Percentiles rank a stretch among this genome's conserved stretches.
Evolutionary conservation across 2,888 invertebrate genomes (phyloP).

Genomic region (Saturnia pavonia): DNA sequence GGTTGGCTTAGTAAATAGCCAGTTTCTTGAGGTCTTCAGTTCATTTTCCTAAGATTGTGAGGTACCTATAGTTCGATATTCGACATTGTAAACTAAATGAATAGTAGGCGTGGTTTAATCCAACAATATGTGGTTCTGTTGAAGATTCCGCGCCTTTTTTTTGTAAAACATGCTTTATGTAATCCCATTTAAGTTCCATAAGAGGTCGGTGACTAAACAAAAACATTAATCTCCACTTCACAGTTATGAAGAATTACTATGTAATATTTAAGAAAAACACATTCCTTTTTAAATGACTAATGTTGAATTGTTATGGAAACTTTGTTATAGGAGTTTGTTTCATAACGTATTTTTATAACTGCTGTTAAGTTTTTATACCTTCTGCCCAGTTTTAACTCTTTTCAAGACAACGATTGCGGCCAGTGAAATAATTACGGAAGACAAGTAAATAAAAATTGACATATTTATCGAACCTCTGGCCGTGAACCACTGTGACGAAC

Average conservation of each 20-base stretch:
- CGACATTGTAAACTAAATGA: no score
- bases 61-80: no score
- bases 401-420: conserved; percentile 53
- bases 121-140: no score
- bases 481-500: conserved; percentile 29
- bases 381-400: conserved; percentile 46
- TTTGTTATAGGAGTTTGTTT: background rate
- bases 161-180: no score
- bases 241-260: background rate
- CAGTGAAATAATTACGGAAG: conserved; percentile 54
- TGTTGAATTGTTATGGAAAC: background rate
- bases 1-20: no score
- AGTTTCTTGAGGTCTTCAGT: no score
- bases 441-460: conserved; percentile 56
- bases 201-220: no score
- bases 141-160: no score
- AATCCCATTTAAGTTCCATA: no score
- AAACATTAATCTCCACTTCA: no score
- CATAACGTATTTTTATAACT: background rate
- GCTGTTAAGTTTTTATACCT: conserved; percentile 37
- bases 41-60: no score
- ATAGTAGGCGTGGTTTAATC: no score
- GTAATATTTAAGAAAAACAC: background rate
- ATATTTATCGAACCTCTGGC: conserved; percentile 36
- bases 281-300: background rate